Base-by-base conservation (phyloP, 2,113 vertebrate species). In the Thamnaconus septentrionalis region DNA sequence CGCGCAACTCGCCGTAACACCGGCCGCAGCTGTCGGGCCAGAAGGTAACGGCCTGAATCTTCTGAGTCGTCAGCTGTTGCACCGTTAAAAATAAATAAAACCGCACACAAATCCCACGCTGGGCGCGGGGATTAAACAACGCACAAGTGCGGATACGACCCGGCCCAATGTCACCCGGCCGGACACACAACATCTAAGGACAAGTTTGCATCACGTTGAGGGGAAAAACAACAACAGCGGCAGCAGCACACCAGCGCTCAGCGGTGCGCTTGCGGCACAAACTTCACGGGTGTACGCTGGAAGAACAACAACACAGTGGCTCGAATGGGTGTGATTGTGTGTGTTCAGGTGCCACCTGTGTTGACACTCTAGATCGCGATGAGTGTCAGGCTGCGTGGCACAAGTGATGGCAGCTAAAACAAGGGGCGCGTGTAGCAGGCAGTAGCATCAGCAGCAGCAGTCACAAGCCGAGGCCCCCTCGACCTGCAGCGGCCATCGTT, bases 71-170 rank as follows among this genome's bases (percentile, higher is more conserved):
- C 90, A 88, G 88, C 90, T 90, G 90, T 92, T 90, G 85, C 87
- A 77, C 77, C 66, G 82, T 89, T 91, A 88, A 91, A 90, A 88
- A 91, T 88, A 91, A 87, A 90, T 86, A 85, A 90, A 91, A 89
- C 85, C 82, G 76, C 78, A 82, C 82, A 88, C 84, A 90, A 87
- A 90, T 91, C 82, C 83, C 83, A 85, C 67, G 53, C 78, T 81
- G 58, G 58, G 75, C 48, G 18, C 18, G 55, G 71, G 84, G 89
- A 88, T 90, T 92, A 87, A 89, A 89, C 73, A 55, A 48, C 79
- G 76, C 12, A 51, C 18, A 39, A 82, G 41, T 59, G 64, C 64
- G 45, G 59, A 10, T 61, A 69, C 79, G 56, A 40, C 71, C 48
- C 49, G 44, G 59, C 11, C 53, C 73, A 81, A 81, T 83, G 82